Percentiles rank a stretch among this genome's conserved stretches.
phyloP scores from a whole-genome alignment of 1,140 invertebrate genomes.

The Amyelois transitella region DNA sequence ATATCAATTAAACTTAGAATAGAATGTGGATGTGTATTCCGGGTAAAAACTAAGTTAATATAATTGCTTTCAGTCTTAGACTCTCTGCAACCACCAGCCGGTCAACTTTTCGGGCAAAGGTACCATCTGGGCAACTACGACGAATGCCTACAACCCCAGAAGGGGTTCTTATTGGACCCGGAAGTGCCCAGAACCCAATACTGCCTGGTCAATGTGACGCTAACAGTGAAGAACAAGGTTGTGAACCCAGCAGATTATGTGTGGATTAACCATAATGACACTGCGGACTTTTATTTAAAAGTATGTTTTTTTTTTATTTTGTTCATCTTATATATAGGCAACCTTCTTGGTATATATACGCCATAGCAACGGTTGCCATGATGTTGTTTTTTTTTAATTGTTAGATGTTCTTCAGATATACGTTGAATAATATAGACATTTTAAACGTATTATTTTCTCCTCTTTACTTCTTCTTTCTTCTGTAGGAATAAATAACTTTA shows the following conservation, averaged over 20 bases:
- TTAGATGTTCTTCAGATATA: too few relatives aligned
- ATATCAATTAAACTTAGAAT: too few relatives aligned
- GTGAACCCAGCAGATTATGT: background rate
- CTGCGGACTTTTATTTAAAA: background rate
- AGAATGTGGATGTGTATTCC: too few relatives aligned
- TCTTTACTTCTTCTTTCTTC: too few relatives aligned
- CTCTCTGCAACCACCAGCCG: background rate
- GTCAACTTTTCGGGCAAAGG: background rate
- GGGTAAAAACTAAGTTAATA: background rate
- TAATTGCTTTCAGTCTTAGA: background rate
- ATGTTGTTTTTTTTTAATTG: too few relatives aligned
- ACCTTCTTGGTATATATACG: too few relatives aligned
- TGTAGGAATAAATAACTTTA: too few relatives aligned
- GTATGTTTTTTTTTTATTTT: too few relatives aligned
- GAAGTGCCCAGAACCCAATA: background rate
- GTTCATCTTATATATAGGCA: too few relatives aligned
- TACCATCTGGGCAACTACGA: background rate
- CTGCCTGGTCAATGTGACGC: background rate
- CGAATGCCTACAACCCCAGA: background rate
- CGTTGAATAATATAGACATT: too few relatives aligned
- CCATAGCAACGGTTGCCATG: too few relatives aligned
- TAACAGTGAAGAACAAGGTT: background rate
- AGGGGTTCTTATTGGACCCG: background rate
- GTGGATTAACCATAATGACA: background rate
- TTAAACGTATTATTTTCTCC: too few relatives aligned